Percentiles rank a stretch among this genome's conserved stretches.
Conservation (phyloP, 2,797 vertebrate genomes). For the Heteromormyrus szaboi region DNA sequence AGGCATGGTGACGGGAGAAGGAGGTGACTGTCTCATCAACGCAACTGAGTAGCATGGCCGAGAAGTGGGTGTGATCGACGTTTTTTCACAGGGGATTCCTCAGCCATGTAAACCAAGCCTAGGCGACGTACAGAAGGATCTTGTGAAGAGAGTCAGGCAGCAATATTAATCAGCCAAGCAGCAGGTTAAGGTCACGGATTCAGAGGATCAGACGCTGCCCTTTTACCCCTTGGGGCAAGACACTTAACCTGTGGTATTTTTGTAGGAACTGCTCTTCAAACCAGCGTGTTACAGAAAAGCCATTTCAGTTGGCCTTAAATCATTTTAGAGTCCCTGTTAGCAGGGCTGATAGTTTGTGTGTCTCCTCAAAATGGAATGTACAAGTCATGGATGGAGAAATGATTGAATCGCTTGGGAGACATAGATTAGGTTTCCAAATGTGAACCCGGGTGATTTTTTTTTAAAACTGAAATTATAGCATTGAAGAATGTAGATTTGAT, state of each 20-base stretch:
- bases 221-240: neutral
- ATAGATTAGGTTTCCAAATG: neutral
- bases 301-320: neutral
- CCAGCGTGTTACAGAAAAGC: neutral
- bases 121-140: neutral
- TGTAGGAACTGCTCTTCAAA: neutral
- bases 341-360: neutral
- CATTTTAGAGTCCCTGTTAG: neutral
- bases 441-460: neutral
- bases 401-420: neutral
- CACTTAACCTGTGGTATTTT: slow-evolving; percentile 2
- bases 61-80: neutral
- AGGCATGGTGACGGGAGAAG: neutral
- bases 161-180: neutral
- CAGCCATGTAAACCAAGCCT: neutral
- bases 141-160: neutral
- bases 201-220: neutral
- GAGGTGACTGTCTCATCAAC: neutral
- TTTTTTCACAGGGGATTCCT: neutral
- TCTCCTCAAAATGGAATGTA: neutral
- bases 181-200: neutral
- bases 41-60: neutral
- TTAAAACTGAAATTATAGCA: neutral
- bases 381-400: neutral
- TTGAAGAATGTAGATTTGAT: neutral